A percentile compares a stretch with the other conserved stretches of the same genome.
These are phyloP conservation scores for Nothobranchius kuhntae DNA, from an alignment of 2,113 vertebrate species.

Conservation along the genomic window DNA sequence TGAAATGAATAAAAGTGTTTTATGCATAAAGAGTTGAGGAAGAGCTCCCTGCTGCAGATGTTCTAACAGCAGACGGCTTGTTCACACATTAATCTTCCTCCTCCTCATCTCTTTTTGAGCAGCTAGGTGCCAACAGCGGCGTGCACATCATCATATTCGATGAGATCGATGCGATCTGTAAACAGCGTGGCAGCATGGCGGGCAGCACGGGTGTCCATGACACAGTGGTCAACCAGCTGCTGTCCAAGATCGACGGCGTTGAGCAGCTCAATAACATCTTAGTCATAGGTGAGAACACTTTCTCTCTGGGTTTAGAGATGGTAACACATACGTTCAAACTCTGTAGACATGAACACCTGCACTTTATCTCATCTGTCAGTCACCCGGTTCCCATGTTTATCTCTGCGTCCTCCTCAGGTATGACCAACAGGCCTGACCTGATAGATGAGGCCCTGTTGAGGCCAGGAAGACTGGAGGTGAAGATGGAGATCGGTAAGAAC, in stretches of 20 bases:
- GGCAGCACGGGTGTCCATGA: constrained; percentile 96
- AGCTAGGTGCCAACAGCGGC: constrained; percentile 96
- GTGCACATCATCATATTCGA: constrained; percentile 98
- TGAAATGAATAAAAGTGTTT: background rate
- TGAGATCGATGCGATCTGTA: constrained; percentile 98
- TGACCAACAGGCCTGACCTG: constrained; percentile 98
- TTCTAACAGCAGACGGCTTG: background rate
- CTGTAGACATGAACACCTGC: constrained; percentile 19
- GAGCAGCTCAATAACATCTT: constrained; percentile 99
- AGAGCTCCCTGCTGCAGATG: constrained; percentile 24
- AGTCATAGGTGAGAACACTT: constrained; percentile 85
- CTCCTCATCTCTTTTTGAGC: background rate
- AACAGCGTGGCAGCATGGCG: constrained; percentile 97
- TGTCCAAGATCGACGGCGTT: constrained; percentile 96
- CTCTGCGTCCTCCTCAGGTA: constrained; percentile 79
- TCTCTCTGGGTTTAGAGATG: background rate
- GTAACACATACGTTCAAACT: background rate
- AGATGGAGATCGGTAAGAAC: constrained; percentile 96
- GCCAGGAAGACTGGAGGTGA: constrained; percentile 94
- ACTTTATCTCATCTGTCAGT: constrained; percentile 1
- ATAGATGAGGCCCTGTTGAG: constrained; percentile 95
- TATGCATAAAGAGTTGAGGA: background rate
- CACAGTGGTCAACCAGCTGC: constrained; percentile 95
- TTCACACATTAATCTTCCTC: background rate
- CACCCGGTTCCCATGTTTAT: constrained; percentile 1